Base-by-base conservation (phyloP, 2,888 invertebrate species). In the Altica lythri region DNA sequence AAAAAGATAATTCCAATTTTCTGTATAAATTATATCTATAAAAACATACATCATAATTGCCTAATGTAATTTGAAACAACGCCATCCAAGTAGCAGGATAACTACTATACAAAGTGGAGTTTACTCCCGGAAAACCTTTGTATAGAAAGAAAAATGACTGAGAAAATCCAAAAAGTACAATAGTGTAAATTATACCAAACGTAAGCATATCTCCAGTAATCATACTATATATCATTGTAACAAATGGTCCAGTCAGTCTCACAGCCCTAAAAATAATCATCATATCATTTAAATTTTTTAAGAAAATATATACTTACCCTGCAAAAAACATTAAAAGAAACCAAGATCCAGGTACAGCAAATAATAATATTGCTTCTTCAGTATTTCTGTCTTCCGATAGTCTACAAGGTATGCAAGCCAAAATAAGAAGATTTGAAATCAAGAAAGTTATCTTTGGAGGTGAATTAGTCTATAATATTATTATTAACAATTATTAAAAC, bases 161-260 rank as follows among this genome's bases (percentile, higher is more conserved):
- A 0, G 95, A 94, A 77, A 99, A 99, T 13, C 95, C 96, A 66
- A 95, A 90, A 3, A 98, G 81, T 25, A 98, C 90, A 67, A 99
- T 92, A 63, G 86, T 85, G 76, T 97, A 98, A 75, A 99, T 99
- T 65, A 98, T 95, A 60, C 93, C 94, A 75, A 99, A 99, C 17
- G 97, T 94, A 72, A 97, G 87, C 92, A 99, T 94, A 79, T 99
- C 99, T 37, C 98, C 97, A 0, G 92, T 92, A 72, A 97, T 93
- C 97, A 99, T 99, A 69, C 94, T 94, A 82, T 95, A 98, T 66
- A 99, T 95, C 96, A 99, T 98, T 8, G 97, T 97, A 54, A 99
- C 97, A 77, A 98, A 99, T 0, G 98, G 97, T 34, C 99, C 99
- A 0, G 97, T 99, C 68, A 99, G 79, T 53, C 91, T 88, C 22